Evolutionary conservation across 2,797 vertebrate species (phyloP), one percentile per base, ranked within the genome.

Genomic region (Darevskia nairensis): DNA sequence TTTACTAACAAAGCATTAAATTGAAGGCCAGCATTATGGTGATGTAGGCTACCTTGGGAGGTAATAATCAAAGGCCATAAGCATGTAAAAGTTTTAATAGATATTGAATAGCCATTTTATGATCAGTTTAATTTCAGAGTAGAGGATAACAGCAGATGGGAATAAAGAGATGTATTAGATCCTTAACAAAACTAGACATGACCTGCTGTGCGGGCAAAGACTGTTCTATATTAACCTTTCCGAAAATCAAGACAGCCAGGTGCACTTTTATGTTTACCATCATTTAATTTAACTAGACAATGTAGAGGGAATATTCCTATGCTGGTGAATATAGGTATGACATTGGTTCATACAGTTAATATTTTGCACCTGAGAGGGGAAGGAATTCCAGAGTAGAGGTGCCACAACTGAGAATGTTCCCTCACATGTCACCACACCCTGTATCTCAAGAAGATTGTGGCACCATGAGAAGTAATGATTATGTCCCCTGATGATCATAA

Each of bases 101-200:
- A 69, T 92, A 89, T 72, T 84, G 85, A 89, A 89, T 86, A 93
- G 86, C 77, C 86, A 71, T 92, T 93, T 94, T 61, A 89, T 88
- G 87, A 90, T 85, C 83, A 85, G 46, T 86, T 89, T 92, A 83
- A 91, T 89, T 76, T 90, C 66, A 79, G 87, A 88, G 80, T 80
- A 89, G 90, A 92, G 89, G 10, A 85, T 13, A 90, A 91, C 85
- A 91, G 89, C 90, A 93, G 94, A 93, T 89, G 91, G 90, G 79
- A 91, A 89, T 89, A 87, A 83, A 93, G 91, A 93, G 90, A 90
- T 88, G 80, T 86, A 90, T 76, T 85, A 89, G 87, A 84, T 86
- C 77, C 81, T 85, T 91, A 86, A 91, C 59, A 55, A 82, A 90
- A 76, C 4, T 88, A 90, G 78, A 89, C 27, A 82, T 86, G 82